Base-by-base conservation (phyloP, 2,888 invertebrate species). In the Ptycholaimellus sp. region DNA sequence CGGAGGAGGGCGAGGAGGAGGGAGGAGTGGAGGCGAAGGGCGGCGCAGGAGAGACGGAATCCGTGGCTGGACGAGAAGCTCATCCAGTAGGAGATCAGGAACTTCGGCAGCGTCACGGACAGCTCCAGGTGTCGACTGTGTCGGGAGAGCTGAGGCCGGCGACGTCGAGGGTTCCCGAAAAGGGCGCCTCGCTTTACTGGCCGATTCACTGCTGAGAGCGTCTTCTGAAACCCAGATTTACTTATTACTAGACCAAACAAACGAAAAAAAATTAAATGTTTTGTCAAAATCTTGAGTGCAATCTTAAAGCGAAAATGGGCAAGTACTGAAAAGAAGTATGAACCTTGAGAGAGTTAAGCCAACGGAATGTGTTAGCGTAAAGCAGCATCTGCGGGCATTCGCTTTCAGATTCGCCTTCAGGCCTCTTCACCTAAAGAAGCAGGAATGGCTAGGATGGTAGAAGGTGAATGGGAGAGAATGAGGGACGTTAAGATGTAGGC, bases 141-240 rank as follows among this genome's bases (percentile, higher is more conserved):
- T 0, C 93, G 69, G 47, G 83, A 83, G 3, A 96, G 68, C 49
- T 85, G 87, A 43, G 76, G 75, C 59, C 85, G 85, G 38, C 77
- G 70, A 13, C 80, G 77, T 11, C 76, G 69, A 34, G 74, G 69
- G 56, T 79, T 79, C 42, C 72, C 70, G 61, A 93, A 96, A 23
- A 85, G 70, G 1, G 71, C 69, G 0, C 96, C 96, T 48, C 93
- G 70, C 9, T 80, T 71, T 0, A 87, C 90, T 1, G 93, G 90
- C 2, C 93, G 71, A 2, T 93, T 85, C 1, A 90, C 80, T 32
- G 68, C 67, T 0, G 83, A 82, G 25, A 96, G 61, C 40, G 66
- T 65, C 47, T 60, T 59, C 63, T 65, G 48, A 16, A 54, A 49
- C 7, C 39, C 6, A 18, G 32, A 25, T 6, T 5, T n/a, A 13